A percentile compares a stretch with the other conserved stretches of the same genome.
Conservation (phyloP, 2,797 vertebrate genomes). For the Mormyrops boulengeri region DNA sequence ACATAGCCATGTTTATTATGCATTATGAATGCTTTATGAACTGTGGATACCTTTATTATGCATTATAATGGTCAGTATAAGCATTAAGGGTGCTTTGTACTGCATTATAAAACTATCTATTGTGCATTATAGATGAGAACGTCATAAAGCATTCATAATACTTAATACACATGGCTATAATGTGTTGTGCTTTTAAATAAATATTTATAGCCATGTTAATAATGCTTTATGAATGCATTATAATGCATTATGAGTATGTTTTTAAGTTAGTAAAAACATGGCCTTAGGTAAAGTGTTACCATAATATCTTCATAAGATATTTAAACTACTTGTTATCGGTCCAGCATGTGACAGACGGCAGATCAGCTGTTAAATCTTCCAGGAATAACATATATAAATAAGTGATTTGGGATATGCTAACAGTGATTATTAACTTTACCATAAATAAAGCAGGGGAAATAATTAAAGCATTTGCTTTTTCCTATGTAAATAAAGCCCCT, state of each 20-base stretch:
- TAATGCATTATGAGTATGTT: neutral
- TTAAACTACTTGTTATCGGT: neutral
- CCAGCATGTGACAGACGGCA: neutral
- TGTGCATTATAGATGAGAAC: neutral
- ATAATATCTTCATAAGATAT: neutral
- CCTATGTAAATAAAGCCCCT: neutral
- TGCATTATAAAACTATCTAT: no score
- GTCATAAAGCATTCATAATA: neutral
- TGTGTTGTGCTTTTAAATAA: neutral
- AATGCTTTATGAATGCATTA: neutral
- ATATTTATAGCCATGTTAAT: neutral
- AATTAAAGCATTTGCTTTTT: neutral
- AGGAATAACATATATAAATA: neutral
- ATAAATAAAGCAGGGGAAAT: neutral
- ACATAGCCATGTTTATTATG: neutral
- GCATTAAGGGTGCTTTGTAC: no score
- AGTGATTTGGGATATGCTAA: neutral
- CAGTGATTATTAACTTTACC: neutral
- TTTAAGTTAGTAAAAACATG: neutral
- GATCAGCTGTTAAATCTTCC: neutral
- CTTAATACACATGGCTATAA: neutral
- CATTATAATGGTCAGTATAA: no score
- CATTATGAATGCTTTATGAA: neutral
- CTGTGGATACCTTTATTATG: no score
- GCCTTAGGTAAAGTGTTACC: neutral